Evolutionary conservation across 2,888 invertebrate genomes (phyloP).

Genomic region (Caenorhabditis imperialis): DNA sequence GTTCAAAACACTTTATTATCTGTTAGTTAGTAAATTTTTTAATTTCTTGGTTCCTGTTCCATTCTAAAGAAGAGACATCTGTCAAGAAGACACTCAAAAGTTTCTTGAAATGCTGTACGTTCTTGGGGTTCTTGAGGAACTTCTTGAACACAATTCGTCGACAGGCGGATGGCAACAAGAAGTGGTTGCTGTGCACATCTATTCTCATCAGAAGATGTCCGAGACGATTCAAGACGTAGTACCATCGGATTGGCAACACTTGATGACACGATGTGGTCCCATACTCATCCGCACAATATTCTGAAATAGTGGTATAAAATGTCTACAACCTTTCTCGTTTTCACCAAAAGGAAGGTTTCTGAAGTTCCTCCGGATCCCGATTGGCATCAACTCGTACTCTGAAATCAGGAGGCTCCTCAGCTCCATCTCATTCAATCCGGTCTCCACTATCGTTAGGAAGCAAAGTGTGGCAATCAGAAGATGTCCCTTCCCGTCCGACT

Average conservation of each 20-base stretch:
- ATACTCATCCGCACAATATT: conserved; percentile 52
- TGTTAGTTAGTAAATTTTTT: conserved; percentile 19
- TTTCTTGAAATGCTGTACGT: conserved; percentile 48
- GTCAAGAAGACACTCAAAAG: conserved; percentile 11
- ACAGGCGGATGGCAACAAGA: conserved; percentile 30
- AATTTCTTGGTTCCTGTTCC: conserved; percentile 30
- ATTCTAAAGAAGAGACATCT: conserved; percentile 9
- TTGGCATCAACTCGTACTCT: conserved; percentile 51
- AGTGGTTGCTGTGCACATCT: conserved; percentile 31
- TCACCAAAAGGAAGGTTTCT: conserved; percentile 47
- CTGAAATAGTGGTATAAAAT: no score
- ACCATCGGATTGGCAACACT: conserved; percentile 41
- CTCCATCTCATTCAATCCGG: conserved; percentile 56
- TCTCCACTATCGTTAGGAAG: conserved; percentile 41
- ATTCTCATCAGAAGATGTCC: conserved; percentile 36
- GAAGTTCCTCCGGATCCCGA: conserved; percentile 48
- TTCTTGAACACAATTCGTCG: conserved; percentile 30
- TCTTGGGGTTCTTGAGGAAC: conserved; percentile 34
- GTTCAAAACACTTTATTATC: conserved; percentile 4
- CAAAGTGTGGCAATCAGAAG: conserved; percentile 56
- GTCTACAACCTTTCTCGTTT: no score
- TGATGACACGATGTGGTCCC: conserved; percentile 37
- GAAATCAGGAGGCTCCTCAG: conserved; percentile 42
- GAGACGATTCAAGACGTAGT: conserved; percentile 24
- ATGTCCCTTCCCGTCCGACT: conserved; percentile 57